Conservation (phyloP, 2,113 vertebrate species). For the Grus americana region DNA sequence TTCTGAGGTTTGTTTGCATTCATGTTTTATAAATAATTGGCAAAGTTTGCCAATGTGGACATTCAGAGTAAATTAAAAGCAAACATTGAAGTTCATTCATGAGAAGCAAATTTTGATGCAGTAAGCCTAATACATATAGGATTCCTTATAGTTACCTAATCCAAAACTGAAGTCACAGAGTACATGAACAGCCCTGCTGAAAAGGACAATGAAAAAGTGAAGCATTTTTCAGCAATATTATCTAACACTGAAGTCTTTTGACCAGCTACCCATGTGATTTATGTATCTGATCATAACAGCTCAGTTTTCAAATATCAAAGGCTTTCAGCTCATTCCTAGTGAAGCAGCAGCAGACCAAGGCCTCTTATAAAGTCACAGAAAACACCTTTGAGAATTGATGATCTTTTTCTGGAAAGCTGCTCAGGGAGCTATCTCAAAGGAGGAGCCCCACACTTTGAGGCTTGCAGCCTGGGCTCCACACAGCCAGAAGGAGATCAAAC, state of each 20-base stretch:
- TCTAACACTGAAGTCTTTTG: background rate
- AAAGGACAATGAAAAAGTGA: background rate
- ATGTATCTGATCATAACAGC: background rate
- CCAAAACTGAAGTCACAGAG: background rate
- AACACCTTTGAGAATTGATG: background rate
- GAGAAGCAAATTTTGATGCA: background rate
- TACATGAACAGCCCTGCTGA: background rate
- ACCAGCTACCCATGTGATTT: background rate
- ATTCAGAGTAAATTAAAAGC: background rate
- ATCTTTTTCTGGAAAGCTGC: background rate
- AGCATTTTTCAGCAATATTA: background rate
- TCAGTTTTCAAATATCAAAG: slow-evolving; percentile 6
- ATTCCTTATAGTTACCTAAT: background rate
- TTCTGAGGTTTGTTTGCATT: background rate
- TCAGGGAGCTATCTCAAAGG: background rate
- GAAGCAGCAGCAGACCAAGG: background rate
- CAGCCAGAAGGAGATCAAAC: background rate
- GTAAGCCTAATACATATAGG: background rate
- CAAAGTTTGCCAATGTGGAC: background rate
- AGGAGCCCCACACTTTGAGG: background rate
- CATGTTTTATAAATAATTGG: slow-evolving; percentile 21
- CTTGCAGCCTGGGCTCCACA: background rate
- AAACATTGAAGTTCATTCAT: background rate
- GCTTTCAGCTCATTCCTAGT: background rate
- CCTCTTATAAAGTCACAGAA: background rate